Conservation (phyloP, 2,113 vertebrate species). For the Apus apus region DNA sequence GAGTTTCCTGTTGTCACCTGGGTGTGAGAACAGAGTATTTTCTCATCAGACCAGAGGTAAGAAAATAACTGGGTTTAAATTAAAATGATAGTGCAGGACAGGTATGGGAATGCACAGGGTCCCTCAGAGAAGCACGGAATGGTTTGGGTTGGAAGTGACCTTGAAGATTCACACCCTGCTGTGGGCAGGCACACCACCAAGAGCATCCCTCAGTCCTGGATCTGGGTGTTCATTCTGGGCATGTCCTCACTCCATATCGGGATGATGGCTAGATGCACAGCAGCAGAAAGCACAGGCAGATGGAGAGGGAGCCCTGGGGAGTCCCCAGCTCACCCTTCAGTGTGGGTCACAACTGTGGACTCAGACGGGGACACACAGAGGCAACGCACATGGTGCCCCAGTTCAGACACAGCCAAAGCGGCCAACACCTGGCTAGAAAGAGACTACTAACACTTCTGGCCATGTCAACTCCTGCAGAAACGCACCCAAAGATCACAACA, state of each 20-base stretch:
- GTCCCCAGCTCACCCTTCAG: neutral
- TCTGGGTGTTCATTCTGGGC: neutral
- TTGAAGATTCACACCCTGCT: too few relatives aligned
- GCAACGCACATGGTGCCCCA: neutral
- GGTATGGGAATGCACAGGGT: rapidly evolving
- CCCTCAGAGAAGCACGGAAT: neutral
- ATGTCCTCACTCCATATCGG: rapidly evolving
- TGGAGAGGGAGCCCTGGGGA: neutral
- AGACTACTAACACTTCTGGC: neutral
- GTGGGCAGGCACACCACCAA: neutral
- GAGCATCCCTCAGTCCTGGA: neutral
- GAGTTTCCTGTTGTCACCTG: neutral
- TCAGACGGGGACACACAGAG: neutral
- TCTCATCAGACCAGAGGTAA: neutral
- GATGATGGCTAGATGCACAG: neutral
- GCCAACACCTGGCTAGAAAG: neutral
- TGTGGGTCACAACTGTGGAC: neutral
- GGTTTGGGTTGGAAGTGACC: too few relatives aligned
- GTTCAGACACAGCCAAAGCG: neutral
- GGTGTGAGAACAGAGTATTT: neutral
- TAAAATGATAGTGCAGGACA: neutral
- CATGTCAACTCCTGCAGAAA: neutral
- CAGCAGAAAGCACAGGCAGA: neutral
- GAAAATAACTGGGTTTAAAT: neutral
- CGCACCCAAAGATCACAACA: neutral